These are phyloP conservation scores for Zaprionus vittiger DNA, from an alignment of 1,140 invertebrate genomes.

Conservation along the genomic window DNA sequence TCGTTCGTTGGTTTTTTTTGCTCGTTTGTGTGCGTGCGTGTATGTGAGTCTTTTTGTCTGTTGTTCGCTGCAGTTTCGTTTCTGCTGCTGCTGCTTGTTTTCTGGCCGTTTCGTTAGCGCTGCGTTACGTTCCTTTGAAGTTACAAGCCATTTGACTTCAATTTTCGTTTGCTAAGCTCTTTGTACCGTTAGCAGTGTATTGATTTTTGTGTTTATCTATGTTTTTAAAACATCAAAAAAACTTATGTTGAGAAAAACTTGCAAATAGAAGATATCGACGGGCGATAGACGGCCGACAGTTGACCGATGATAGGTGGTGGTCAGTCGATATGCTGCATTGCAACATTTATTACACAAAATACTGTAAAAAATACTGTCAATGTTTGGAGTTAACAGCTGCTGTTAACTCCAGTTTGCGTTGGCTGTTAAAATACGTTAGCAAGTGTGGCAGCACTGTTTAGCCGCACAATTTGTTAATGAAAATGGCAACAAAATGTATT, in stretches of 20 bases:
- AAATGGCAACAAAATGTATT: no score
- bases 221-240: constrained; percentile 73
- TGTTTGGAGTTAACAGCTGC: background rate
- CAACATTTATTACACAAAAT: constrained; percentile 8
- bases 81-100: constrained; percentile 29
- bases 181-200: constrained; percentile 38
- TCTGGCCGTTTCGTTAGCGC: constrained; percentile 26
- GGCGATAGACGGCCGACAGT: constrained; percentile 44
- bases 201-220: constrained; percentile 54
- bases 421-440: constrained; percentile 2
- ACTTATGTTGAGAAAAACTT: constrained; percentile 51
- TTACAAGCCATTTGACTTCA: constrained; percentile 15
- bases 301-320: constrained; percentile 21
- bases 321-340: constrained; percentile 14
- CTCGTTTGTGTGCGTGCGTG: constrained; percentile 38
- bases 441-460: background rate
- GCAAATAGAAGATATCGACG: constrained; percentile 43
- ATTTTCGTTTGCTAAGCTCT: constrained; percentile 26
- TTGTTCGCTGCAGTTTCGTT: constrained; percentile 20
- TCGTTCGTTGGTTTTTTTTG: constrained; percentile 14
- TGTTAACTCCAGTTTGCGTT: constrained; percentile 3
- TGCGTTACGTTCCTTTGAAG: constrained; percentile 19
- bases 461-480: background rate
- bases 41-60: constrained; percentile 45
- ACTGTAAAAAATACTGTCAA: constrained; percentile 16